Evolutionary conservation across 2,888 invertebrate species (phyloP), one percentile per base, ranked within the genome.

Genomic region (Galerucella pusilla): DNA sequence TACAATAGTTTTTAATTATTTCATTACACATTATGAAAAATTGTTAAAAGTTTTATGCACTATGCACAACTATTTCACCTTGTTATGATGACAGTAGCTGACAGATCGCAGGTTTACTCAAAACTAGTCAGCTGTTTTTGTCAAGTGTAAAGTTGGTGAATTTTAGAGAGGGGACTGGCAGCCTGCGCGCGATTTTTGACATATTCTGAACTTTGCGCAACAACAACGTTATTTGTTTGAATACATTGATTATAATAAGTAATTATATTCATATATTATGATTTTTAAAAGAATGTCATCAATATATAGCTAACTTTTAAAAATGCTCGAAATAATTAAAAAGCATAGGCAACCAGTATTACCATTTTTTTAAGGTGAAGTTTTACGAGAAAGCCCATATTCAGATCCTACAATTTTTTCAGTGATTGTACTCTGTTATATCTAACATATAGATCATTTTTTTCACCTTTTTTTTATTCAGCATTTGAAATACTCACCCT

Each of bases 91-190:
- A 69, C 60, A 60, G 66, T 11, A 78, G 76, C 78, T 82, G 81
- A 82, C 83, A 82, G 79, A 63, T 79, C 78, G 75, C 80, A 79
- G 78, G 83, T 80, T 82, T 80, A 77, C 81, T 79, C 78, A 77
- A 79, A 82, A 83, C 79, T 79, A 82, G 83, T 85, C 85, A 85
- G 85, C 85, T 85, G 85, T 85, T 85, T 84, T 85, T 84, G 83
- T 84, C 83, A 84, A 83, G 71, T 66, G 71, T 66, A 46, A 57
- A 67, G 76, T 75, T 75, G 74, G 74, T 14, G 49, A 20, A 72
- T 75, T 67, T 64, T 59, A 68, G 74, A 71, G 75, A 61, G 71
- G 63, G 67, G 63, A 68, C 57, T 73, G 79, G 73, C 73, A 74
- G 46, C 25, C 16, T 49, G 67, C 60, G 75, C 75, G 75, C 66